Evolutionary conservation across 2,113 vertebrate species (phyloP).

Genomic region (Tricholaema leucomelas): DNA sequence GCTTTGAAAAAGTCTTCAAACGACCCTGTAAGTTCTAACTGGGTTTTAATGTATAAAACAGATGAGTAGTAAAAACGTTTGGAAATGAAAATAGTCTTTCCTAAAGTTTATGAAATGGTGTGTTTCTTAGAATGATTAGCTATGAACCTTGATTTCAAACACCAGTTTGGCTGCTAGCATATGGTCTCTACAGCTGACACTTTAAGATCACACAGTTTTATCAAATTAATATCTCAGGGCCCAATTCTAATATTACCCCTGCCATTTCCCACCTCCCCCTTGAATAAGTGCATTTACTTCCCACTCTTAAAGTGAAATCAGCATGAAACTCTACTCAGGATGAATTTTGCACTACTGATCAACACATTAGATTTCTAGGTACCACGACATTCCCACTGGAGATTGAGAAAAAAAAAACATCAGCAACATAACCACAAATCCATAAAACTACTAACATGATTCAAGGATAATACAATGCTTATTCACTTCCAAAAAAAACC

Average conservation of each 20-base stretch:
- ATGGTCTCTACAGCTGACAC: neutral
- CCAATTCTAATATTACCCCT: neutral
- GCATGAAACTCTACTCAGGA: neutral
- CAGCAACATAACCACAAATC: neutral
- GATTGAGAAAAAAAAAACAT: neutral
- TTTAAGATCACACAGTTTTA: neutral
- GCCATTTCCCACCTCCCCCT: neutral
- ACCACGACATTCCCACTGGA: neutral
- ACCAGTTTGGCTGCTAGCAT: neutral
- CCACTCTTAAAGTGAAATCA: neutral
- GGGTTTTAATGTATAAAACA: conserved; percentile 62
- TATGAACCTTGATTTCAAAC: conserved; percentile 39
- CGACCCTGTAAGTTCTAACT: conserved; percentile 53
- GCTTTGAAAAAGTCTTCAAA: conserved; percentile 50
- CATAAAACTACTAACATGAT: neutral
- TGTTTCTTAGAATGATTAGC: conserved; percentile 62
- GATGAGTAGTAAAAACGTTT: conserved; percentile 70
- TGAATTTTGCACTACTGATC: neutral
- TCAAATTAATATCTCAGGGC: neutral
- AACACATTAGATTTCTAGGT: neutral
- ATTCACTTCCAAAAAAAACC: neutral
- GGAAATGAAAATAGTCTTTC: conserved; percentile 70
- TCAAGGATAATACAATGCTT: neutral
- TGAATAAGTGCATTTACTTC: neutral
- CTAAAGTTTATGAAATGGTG: conserved; percentile 66